Base-by-base conservation (phyloP, 1,140 invertebrate genomes). In the Uloborus diversus region DNA sequence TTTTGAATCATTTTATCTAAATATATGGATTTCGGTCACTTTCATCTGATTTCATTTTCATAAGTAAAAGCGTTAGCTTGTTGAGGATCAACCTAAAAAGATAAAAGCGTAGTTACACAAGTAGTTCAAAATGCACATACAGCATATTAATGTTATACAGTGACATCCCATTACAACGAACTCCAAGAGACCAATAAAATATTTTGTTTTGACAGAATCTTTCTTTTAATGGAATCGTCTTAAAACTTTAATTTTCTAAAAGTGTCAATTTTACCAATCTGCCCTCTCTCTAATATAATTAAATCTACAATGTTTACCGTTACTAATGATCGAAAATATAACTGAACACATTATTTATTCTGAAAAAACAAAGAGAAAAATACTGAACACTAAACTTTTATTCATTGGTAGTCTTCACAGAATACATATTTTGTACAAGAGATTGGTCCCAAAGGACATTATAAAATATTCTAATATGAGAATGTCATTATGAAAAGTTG, bases 41-140 rank as follows among this genome's bases (percentile, higher is more conserved):
- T 73, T 73, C 69, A 73, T 47, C 69, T 73, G 25, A 73, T 73
- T 73, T 73, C 69, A 37, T 30, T 57, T 13, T 56, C 53, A 30
- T 73, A 73, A n/a, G n/a, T 61, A 17, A 28, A 73, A 0, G 23
- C 25, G 5, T 30, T 32, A 33, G 23, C 37, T 17, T 14, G 23
- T 25, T 73, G 69, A 47, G 69, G 69, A 61, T 73, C 69, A 27
- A 73, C 27, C 69, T 73, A 28, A 14, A 25, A 59, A 3, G 20
- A 28, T 28, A 28, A 30, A 59, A 59, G 28, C 4, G 25, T 4
- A 30, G 9, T 20, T 25, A 14, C 17, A 59, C 20, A 30, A 28
- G 11, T 5, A 28, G 23, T 42, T 42, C 47, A 11, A 25, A 42
- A 4, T 4, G 4, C 9, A 42, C 13, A 11, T n/a, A 25, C n/a